These are phyloP conservation scores for Echinarachnius parma DNA, from an alignment of 53 echinoderm and acorn worm genomes.

Conservation along the genomic window DNA sequence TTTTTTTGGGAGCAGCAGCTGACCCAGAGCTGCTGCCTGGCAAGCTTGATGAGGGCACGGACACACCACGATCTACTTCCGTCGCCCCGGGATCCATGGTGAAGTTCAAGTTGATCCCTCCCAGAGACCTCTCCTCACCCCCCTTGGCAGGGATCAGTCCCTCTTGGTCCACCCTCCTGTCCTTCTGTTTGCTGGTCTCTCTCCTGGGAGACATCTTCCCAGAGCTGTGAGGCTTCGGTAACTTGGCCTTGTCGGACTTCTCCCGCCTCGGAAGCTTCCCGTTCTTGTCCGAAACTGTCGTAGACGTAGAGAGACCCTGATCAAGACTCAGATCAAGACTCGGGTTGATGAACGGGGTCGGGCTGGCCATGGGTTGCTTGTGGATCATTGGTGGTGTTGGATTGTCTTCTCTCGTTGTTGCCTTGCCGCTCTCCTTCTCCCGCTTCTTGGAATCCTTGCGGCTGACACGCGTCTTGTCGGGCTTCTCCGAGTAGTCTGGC, in stretches of 20 bases:
- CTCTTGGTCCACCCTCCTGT: slow-evolving; percentile 15
- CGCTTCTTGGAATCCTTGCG: slow-evolving; percentile 43
- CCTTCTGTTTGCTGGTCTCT: slow-evolving; percentile 25
- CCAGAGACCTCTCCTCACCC: slow-evolving; percentile 6
- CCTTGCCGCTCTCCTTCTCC: slow-evolving; percentile 26
- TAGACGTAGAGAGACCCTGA: too few species aligned
- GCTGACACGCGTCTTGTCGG: slow-evolving; percentile 32
- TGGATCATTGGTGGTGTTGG: neutral
- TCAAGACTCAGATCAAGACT: too few species aligned
- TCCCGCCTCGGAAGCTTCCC: slow-evolving; percentile 15
- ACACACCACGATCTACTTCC: neutral
- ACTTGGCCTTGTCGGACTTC: slow-evolving; percentile 22
- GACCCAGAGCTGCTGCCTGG: neutral
- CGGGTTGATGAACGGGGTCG: slow-evolving; percentile 17
- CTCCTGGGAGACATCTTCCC: slow-evolving; percentile 26
- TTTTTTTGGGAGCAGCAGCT: neutral
- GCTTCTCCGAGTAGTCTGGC: slow-evolving; percentile 21
- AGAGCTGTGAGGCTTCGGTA: slow-evolving; percentile 11
- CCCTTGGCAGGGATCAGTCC: slow-evolving; percentile 13
- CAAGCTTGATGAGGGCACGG: neutral
- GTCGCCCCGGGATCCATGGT: neutral
- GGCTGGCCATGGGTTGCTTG: slow-evolving; percentile 26
- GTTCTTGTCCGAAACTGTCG: slow-evolving; percentile 13
- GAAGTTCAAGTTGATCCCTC: slow-evolving; percentile 36
- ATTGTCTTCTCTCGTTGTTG: neutral